phyloP scores from a whole-genome alignment of 2,113 vertebrate species.

The Thunnus maccoyii region DNA sequence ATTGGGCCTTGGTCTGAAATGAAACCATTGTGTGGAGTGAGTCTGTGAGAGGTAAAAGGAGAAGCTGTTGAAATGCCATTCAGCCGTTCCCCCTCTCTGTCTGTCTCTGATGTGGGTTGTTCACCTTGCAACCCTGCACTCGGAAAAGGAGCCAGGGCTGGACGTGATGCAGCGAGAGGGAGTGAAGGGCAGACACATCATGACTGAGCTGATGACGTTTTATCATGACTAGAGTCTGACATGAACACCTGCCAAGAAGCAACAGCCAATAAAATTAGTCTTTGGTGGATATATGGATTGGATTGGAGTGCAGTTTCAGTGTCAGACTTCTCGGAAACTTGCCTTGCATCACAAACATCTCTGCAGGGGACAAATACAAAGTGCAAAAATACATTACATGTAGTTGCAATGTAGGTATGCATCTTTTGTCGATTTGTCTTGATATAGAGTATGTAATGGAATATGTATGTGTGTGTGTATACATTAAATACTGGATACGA shows the following conservation, averaged over 20 bases:
- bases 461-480: neutral
- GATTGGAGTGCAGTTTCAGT: constrained; percentile 11
- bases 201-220: constrained; percentile 35
- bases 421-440: neutral
- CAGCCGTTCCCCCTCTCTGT: neutral
- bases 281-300: neutral
- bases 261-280: constrained; percentile 1
- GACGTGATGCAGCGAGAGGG: constrained; percentile 8
- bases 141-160: constrained; percentile 40
- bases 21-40: constrained; percentile 18
- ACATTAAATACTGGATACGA: neutral
- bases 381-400: too few species aligned
- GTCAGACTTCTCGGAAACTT: neutral
- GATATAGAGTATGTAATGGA: too few species aligned
- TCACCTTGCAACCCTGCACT: constrained; percentile 40
- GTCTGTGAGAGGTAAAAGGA: constrained; percentile 28
- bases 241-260: neutral
- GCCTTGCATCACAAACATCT: neutral
- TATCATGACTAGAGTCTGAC: constrained; percentile 9
- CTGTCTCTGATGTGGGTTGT: constrained; percentile 19
- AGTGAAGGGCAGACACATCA: constrained; percentile 53
- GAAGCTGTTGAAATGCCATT: constrained; percentile 33
- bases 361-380: too few species aligned
- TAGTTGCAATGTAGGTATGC: neutral
- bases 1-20: constrained; percentile 6